phyloP scores from a whole-genome alignment of 1,140 invertebrate species.

The Zaprionus nigranus region DNA sequence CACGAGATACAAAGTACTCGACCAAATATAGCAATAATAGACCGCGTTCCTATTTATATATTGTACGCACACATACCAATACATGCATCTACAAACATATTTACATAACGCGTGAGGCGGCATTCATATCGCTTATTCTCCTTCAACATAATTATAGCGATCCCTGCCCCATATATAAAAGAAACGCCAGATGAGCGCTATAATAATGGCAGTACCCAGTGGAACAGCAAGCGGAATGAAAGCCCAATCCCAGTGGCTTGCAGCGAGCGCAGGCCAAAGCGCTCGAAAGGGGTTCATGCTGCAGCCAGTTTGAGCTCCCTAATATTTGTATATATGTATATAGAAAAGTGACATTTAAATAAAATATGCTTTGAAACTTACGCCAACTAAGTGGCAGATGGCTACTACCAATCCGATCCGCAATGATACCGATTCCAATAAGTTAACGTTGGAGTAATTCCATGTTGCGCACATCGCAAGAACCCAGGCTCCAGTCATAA shows the following conservation, averaged over 20 bases:
- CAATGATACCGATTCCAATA: slow-evolving; percentile 24
- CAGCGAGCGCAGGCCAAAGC: slow-evolving; percentile 16
- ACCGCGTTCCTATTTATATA: no score
- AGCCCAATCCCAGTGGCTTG: background rate
- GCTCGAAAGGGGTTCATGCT: slow-evolving; percentile 47
- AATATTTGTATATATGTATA: background rate
- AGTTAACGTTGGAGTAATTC: slow-evolving; percentile 13
- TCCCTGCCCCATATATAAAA: background rate
- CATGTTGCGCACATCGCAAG: slow-evolving; percentile 36
- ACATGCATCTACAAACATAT: no score
- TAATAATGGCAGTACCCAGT: background rate
- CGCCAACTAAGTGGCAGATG: background rate
- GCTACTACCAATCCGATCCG: slow-evolving; percentile 35
- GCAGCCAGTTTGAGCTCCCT: slow-evolving; percentile 9
- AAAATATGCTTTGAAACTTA: slow-evolving; percentile 12
- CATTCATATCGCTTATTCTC: no score
- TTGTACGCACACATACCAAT: no score
- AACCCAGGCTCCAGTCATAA: slow-evolving; percentile 28
- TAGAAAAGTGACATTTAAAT: background rate
- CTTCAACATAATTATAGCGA: no score
- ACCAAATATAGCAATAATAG: no score
- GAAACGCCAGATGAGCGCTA: slow-evolving; percentile 23
- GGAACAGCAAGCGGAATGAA: slow-evolving; percentile 21
- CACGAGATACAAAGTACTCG: no score
- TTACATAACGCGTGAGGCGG: no score